phyloP scores from a whole-genome alignment of 2,113 vertebrate species.

The Gymnogyps californianus region DNA sequence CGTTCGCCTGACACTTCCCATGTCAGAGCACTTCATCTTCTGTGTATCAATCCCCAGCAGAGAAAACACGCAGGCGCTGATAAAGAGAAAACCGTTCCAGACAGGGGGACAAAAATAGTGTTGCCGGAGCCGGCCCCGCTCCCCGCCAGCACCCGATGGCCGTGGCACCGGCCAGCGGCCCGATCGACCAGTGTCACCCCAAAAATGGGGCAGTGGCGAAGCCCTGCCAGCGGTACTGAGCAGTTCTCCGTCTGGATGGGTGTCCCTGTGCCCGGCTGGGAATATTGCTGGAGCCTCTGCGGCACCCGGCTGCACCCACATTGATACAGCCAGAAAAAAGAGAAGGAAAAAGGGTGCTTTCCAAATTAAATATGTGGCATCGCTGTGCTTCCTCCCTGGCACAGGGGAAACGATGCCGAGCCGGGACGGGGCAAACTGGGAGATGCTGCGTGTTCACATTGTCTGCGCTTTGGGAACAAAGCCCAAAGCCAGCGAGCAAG shows the following conservation, averaged over 20 bases:
- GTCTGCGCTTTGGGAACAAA: background rate
- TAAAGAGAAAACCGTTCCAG: conserved; percentile 84
- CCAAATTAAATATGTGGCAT: rapidly evolving
- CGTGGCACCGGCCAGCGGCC: background rate
- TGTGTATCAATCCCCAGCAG: conserved; percentile 95
- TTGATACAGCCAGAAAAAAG: rapidly evolving
- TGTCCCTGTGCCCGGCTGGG: rapidly evolving
- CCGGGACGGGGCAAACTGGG: background rate
- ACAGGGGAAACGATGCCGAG: rapidly evolving
- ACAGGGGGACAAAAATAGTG: conserved; percentile 68
- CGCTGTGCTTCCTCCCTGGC: background rate
- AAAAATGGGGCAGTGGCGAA: rapidly evolving
- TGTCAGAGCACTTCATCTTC: conserved; percentile 98
- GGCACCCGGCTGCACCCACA: background rate
- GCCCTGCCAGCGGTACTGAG: rapidly evolving
- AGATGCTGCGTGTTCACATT: rapidly evolving
- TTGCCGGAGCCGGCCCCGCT: background rate
- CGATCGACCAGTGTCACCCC: background rate
- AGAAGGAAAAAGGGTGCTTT: background rate
- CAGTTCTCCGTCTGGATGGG: rapidly evolving
- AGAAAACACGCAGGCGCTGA: conserved; percentile 90
- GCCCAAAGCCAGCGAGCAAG: rapidly evolving
- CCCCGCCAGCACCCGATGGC: background rate
- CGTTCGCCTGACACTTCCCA: conserved; percentile 93
- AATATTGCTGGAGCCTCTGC: background rate